phyloP scores from a whole-genome alignment of 2,888 invertebrate genomes.

The Operophtera brumata region DNA sequence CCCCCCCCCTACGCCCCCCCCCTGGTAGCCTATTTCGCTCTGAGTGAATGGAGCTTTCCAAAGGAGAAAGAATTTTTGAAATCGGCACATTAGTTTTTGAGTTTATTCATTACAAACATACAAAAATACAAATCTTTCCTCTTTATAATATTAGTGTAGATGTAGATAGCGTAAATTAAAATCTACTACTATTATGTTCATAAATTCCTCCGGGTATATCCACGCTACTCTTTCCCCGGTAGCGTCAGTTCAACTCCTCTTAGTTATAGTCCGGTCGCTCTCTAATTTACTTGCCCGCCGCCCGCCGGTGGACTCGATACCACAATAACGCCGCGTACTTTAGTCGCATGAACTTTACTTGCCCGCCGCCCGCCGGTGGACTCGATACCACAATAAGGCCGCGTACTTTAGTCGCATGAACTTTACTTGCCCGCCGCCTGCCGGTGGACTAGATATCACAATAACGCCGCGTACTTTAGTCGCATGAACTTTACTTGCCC shows the following conservation, averaged over 20 bases:
- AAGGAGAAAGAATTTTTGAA: too few species aligned
- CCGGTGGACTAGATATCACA: slow-evolving; percentile 52
- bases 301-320: slow-evolving; percentile 54
- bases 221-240: slow-evolving; percentile 40
- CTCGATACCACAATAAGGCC: slow-evolving; percentile 56
- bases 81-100: too few species aligned
- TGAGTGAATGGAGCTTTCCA: too few species aligned
- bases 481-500: slow-evolving; percentile 70
- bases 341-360: slow-evolving; percentile 66
- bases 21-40: too few species aligned
- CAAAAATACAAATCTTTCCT: too few species aligned
- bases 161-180: too few species aligned
- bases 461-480: slow-evolving; percentile 53
- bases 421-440: slow-evolving; percentile 72
- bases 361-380: slow-evolving; percentile 57
- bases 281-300: slow-evolving; percentile 75
- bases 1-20: too few species aligned
- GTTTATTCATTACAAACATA: too few species aligned
- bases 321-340: slow-evolving; percentile 55
- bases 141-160: too few species aligned
- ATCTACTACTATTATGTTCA: too few species aligned
- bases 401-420: slow-evolving; percentile 49
- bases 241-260: slow-evolving; percentile 66
- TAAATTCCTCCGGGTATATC: too few species aligned
- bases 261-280: slow-evolving; percentile 73